phyloP scores from a whole-genome alignment of 2,113 vertebrate species.

The Daubentonia madagascariensis region DNA sequence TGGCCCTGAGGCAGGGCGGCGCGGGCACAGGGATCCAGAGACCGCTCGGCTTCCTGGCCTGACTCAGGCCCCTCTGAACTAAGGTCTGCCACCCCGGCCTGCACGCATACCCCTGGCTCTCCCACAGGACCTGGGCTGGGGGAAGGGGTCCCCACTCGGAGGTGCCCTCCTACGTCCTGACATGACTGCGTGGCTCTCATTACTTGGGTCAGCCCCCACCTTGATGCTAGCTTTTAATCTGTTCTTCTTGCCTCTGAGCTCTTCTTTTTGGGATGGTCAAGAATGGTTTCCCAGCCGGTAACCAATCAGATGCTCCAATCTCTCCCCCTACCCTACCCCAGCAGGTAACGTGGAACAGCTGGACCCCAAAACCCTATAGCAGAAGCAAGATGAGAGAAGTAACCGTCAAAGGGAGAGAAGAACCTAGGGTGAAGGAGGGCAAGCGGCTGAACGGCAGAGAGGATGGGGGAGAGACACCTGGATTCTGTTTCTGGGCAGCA shows the following conservation, averaged over 20 bases:
- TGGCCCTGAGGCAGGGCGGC: neutral
- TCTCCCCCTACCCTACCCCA: neutral
- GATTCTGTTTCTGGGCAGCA: neutral
- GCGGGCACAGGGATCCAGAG: neutral
- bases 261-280: neutral
- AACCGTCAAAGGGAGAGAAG: neutral
- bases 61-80: neutral
- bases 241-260: neutral
- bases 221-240: neutral
- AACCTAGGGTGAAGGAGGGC: neutral
- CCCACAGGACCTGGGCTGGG: neutral
- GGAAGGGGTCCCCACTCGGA: neutral
- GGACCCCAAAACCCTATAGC: neutral
- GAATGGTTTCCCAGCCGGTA: neutral
- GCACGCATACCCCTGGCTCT: neutral
- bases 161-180: neutral
- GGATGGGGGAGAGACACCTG: neutral
- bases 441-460: neutral
- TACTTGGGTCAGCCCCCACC: neutral
- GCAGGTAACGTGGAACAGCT: neutral
- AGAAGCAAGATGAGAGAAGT: neutral
- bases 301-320: neutral
- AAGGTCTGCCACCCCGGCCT: neutral
- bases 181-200: neutral
- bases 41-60: neutral